Evolutionary conservation across 2,113 vertebrate genomes (phyloP).

Genomic region (Gymnogyps californianus): DNA sequence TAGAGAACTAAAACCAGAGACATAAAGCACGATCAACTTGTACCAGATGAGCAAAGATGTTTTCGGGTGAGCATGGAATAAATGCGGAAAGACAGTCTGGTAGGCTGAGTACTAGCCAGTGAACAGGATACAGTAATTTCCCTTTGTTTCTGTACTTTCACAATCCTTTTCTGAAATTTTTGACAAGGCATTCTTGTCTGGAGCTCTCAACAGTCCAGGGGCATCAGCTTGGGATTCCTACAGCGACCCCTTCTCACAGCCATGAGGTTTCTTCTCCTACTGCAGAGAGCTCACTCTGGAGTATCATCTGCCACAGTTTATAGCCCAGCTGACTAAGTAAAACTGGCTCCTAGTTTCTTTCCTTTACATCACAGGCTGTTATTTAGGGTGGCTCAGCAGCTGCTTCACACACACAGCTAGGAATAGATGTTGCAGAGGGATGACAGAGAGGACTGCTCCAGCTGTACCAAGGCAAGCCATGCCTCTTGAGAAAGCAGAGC

Average conservation of each 20-base stretch:
- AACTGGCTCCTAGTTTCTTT: background rate
- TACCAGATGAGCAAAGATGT: background rate
- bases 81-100: background rate
- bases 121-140: background rate
- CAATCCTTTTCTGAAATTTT: background rate
- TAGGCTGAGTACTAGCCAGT: background rate
- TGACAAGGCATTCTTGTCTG: background rate
- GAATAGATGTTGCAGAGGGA: background rate
- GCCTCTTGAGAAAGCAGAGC: background rate
- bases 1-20: background rate
- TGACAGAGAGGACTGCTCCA: background rate
- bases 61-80: background rate
- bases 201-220: background rate
- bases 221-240: background rate
- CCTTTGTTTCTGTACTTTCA: background rate
- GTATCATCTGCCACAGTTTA: too few species aligned
- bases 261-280: background rate
- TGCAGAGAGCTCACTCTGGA: background rate
- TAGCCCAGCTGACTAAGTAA: background rate
- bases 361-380: background rate
- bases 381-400: background rate
- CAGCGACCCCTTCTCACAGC: background rate
- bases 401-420: background rate
- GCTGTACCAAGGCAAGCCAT: background rate
- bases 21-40: background rate